These are phyloP conservation scores for Thamnophis sirtalis DNA, from an alignment of 2,113 vertebrate species.

Conservation along the genomic window DNA sequence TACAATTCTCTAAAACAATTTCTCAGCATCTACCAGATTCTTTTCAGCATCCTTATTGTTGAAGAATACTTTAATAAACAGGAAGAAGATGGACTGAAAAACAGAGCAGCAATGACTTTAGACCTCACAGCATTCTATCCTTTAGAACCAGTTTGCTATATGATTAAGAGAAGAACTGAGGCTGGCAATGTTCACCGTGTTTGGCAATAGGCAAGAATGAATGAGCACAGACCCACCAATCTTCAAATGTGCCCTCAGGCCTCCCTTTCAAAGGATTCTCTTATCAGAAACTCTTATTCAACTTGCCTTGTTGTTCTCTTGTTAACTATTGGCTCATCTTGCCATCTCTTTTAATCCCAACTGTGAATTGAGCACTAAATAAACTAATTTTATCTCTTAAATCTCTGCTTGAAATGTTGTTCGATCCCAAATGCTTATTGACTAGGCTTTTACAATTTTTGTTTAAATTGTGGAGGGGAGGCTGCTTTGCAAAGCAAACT, in stretches of 20 bases:
- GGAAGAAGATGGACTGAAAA: not conserved
- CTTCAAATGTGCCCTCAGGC: not conserved
- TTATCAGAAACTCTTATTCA: not conserved
- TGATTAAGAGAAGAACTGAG: not conserved
- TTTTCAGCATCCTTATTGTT: not conserved
- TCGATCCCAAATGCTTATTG: not conserved
- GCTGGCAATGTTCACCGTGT: not conserved
- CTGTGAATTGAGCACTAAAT: not conserved
- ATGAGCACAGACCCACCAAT: not conserved
- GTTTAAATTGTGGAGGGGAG: not conserved
- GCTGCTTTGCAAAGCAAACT: not conserved
- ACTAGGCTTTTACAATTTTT: not conserved
- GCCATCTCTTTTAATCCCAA: not conserved
- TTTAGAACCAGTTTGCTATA: not conserved
- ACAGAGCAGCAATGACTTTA: not conserved
- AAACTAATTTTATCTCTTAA: not conserved
- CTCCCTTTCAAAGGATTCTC: not conserved
- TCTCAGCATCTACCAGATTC: not conserved
- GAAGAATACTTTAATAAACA: not conserved
- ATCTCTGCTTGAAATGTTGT: constrained; percentile 26
- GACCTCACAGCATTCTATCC: not conserved
- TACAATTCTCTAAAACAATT: not conserved
- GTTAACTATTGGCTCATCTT: not conserved
- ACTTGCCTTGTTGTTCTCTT: not conserved
- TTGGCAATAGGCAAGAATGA: not conserved